These are phyloP conservation scores for Sula dactylatra DNA, from an alignment of 2,113 vertebrate genomes.

Conservation along the genomic window DNA sequence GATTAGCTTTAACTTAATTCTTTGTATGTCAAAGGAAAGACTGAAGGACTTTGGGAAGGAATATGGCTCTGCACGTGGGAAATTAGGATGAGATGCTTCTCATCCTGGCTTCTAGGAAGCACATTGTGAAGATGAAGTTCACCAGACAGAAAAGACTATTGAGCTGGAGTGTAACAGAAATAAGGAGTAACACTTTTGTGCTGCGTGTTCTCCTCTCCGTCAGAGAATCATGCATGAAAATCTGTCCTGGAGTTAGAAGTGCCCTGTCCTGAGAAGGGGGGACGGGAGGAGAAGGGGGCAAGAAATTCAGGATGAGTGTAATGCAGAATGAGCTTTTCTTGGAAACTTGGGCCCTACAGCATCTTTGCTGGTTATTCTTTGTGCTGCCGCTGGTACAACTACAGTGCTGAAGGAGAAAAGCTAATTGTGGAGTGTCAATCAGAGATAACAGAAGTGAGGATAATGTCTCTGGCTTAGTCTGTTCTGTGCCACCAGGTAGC, in stretches of 20 bases:
- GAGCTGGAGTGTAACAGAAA: neutral
- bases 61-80: neutral
- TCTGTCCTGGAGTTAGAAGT: neutral
- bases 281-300: too few relatives aligned
- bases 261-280: neutral
- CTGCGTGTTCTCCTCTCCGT: neutral
- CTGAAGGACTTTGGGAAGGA: neutral
- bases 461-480: neutral
- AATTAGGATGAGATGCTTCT: neutral
- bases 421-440: neutral
- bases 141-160: neutral
- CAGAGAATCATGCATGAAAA: neutral
- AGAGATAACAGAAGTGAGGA: neutral
- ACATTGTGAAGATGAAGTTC: neutral
- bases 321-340: neutral
- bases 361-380: neutral
- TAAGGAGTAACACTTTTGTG: neutral
- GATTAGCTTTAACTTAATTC: neutral
- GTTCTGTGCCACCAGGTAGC: neutral
- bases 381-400: neutral
- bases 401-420: neutral
- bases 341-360: neutral
- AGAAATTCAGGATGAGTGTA: neutral
- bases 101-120: neutral
- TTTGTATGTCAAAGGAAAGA: neutral